These are phyloP conservation scores for Semnornis frantzii DNA, from an alignment of 2,113 vertebrate species.

Conservation along the genomic window DNA sequence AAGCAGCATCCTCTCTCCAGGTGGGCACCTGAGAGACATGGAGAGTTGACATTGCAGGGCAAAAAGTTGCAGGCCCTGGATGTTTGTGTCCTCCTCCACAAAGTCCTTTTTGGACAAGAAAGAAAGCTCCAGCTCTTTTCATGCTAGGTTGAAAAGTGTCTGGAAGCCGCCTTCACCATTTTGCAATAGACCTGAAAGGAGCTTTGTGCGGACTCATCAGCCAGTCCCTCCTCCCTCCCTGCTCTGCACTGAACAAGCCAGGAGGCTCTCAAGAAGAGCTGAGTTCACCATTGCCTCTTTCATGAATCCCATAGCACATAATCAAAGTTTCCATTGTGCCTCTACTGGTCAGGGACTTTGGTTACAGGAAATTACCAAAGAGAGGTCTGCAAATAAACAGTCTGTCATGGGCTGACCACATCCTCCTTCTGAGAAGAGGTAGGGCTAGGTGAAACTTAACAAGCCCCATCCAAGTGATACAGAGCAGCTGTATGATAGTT, in stretches of 20 bases:
- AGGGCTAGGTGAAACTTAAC: neutral
- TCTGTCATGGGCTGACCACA: accelerated
- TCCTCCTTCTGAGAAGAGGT: neutral
- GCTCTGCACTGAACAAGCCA: neutral
- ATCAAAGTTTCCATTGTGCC: neutral
- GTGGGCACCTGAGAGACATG: accelerated
- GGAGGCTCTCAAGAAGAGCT: neutral
- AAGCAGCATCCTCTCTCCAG: neutral
- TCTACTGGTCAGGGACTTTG: neutral
- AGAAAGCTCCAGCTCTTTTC: neutral
- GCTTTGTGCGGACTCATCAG: neutral
- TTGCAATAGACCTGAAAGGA: neutral
- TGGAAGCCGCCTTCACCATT: neutral
- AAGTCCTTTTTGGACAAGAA: neutral
- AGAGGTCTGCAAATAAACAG: neutral
- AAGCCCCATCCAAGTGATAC: neutral
- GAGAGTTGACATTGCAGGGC: neutral
- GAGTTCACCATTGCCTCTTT: neutral
- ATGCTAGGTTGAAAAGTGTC: neutral
- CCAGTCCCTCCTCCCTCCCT: neutral
- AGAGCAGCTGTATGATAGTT: neutral
- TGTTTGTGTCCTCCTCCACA: neutral
- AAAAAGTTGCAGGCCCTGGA: neutral
- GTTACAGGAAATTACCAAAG: neutral
- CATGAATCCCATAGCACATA: neutral